Conservation (phyloP, 2,113 vertebrate genomes). For the Lipotes vexillifer region DNA sequence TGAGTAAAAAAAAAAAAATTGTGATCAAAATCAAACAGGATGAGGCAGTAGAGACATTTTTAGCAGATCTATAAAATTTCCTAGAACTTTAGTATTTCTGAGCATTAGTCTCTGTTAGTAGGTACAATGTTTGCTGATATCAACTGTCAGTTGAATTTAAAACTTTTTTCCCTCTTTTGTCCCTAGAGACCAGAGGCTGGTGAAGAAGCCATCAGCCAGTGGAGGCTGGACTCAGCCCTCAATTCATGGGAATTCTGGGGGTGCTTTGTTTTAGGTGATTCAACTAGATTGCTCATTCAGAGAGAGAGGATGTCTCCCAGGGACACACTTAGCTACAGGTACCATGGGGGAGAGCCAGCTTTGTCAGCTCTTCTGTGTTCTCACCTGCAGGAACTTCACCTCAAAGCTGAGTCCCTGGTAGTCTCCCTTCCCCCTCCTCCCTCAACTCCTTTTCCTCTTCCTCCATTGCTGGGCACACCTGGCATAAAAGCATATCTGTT, state of each 20-base stretch:
- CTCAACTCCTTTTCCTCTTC: accelerated
- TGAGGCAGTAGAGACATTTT: background rate
- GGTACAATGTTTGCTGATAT: background rate
- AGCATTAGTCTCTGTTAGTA: background rate
- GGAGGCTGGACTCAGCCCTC: background rate
- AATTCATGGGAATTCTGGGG: background rate
- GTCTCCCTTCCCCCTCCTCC: background rate
- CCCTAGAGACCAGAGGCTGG: background rate
- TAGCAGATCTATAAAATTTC: background rate
- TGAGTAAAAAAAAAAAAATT: background rate
- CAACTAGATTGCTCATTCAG: accelerated
- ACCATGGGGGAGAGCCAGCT: too few relatives aligned
- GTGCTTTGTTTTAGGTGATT: background rate
- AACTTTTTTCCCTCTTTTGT: background rate
- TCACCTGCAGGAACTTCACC: background rate
- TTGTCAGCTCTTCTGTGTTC: background rate
- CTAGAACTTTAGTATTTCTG: background rate
- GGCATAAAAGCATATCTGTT: background rate
- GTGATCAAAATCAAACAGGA: background rate
- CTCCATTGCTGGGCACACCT: background rate
- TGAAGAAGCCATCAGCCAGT: background rate
- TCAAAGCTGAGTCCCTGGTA: background rate
- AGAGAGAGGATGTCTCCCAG: background rate
- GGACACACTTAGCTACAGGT: accelerated
- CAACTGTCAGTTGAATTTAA: background rate